Percentiles rank a stretch among this genome's conserved stretches.
phyloP scores from a whole-genome alignment of 2,113 vertebrate genomes.

The Xiphophorus couchianus region DNA sequence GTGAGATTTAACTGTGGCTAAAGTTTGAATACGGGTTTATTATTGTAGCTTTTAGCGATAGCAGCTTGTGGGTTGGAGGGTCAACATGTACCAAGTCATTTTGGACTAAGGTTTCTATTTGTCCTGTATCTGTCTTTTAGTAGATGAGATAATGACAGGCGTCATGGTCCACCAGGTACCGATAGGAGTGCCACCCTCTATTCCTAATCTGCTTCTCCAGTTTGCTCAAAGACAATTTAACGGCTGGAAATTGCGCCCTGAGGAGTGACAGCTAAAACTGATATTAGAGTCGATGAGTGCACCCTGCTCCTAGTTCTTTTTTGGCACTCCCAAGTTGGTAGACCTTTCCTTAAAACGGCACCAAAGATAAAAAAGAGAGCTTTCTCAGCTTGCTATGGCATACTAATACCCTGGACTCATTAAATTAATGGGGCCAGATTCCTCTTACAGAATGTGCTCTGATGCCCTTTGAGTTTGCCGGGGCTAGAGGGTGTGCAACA shows the following conservation, averaged over 20 bases:
- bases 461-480: constrained; percentile 82
- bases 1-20: too few species aligned
- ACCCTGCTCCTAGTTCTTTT: constrained; percentile 59
- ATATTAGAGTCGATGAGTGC: constrained; percentile 71
- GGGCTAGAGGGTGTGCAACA: constrained; percentile 76
- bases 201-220: constrained; percentile 57
- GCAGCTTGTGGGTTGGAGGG: not conserved
- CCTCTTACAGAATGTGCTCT: constrained; percentile 70
- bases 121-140: constrained; percentile 53
- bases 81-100: not conserved
- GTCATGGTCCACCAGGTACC: constrained; percentile 54
- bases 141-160: constrained; percentile 56
- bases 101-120: constrained; percentile 33
- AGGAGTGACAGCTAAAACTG: constrained; percentile 67
- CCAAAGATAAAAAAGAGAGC: constrained; percentile 71
- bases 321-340: constrained; percentile 74
- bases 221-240: constrained; percentile 65
- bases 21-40: too few species aligned
- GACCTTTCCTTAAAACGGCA: constrained; percentile 73
- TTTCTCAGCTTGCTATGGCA: constrained; percentile 76
- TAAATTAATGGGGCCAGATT: constrained; percentile 83
- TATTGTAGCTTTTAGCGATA: not conserved
- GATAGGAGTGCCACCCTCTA: constrained; percentile 61
- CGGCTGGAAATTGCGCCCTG: constrained; percentile 69
- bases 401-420: constrained; percentile 83